phyloP scores from a whole-genome alignment of 2,113 vertebrate genomes.

The Oxygymnocypris stewartii region DNA sequence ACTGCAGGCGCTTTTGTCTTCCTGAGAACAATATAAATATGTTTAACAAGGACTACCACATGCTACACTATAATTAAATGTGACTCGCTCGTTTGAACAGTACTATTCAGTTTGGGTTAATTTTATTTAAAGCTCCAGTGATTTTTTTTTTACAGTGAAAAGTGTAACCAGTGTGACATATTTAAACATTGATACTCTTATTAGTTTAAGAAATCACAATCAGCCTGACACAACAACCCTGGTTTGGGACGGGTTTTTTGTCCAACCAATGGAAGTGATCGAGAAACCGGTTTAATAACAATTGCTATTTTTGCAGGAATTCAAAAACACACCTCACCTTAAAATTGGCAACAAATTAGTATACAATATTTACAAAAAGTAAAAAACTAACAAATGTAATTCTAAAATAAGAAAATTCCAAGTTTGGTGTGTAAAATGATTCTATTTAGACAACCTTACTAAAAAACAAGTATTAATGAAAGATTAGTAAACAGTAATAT shows the following conservation, averaged over 20 bases:
- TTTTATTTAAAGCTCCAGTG: constrained; percentile 15
- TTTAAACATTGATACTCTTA: not conserved
- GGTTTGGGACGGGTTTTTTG: too few relatives aligned
- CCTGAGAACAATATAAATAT: constrained; percentile 48
- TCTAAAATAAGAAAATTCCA: not conserved
- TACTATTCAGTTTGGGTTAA: constrained; percentile 18
- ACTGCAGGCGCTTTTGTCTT: constrained; percentile 52
- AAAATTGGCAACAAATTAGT: not conserved
- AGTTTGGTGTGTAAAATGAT: not conserved
- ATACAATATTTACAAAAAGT: not conserved
- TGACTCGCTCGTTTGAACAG: constrained; percentile 22
- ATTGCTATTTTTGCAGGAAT: too few relatives aligned
- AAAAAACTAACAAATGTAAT: too few relatives aligned
- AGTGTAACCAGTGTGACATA: not conserved
- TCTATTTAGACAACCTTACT: too few relatives aligned
- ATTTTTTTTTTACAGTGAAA: not conserved
- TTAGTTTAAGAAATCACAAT: not conserved
- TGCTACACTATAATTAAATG: constrained; percentile 33
- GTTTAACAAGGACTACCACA: constrained; percentile 51
- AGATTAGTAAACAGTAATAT: too few relatives aligned
- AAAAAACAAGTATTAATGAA: too few relatives aligned
- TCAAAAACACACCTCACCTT: too few relatives aligned
- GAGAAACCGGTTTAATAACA: too few relatives aligned
- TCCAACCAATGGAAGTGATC: too few relatives aligned
- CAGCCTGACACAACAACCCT: not conserved